These are phyloP conservation scores for Sander vitreus DNA, from an alignment of 2,113 vertebrate species.

Conservation along the genomic window DNA sequence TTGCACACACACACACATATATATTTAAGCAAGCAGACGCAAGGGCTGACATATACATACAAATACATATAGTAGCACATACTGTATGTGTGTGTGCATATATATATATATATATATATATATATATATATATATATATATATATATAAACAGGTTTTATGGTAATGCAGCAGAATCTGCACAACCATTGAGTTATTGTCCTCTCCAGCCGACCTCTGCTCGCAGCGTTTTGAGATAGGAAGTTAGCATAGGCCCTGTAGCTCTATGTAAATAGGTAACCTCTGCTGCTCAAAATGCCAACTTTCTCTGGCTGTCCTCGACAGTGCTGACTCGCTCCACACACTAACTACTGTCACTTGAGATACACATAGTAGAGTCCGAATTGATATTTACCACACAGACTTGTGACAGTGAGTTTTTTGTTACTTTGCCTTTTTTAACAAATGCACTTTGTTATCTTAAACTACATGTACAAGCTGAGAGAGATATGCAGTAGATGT, in stretches of 20 bases:
- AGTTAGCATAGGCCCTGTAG: constrained; percentile 62
- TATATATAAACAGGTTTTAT: constrained; percentile 49
- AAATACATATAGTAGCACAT: constrained; percentile 12
- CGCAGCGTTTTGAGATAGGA: constrained; percentile 61
- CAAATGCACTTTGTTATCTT: constrained; percentile 27
- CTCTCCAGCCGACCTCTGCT: constrained; percentile 65
- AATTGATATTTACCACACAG: constrained; percentile 48
- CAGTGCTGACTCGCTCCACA: constrained; percentile 54
- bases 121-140: not conserved
- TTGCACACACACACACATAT: constrained; percentile 18
- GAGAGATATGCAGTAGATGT: not conserved
- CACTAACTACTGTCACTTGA: constrained; percentile 65
- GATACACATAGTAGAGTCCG: constrained; percentile 47
- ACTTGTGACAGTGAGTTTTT: constrained; percentile 6
- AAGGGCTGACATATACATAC: constrained; percentile 23
- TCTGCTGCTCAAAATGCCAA: constrained; percentile 70
- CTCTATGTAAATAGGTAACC: constrained; percentile 73
- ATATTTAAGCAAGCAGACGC: constrained; percentile 9
- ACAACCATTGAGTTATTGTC: constrained; percentile 66
- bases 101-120: too few species aligned
- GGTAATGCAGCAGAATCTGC: constrained; percentile 55
- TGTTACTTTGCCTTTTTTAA: constrained; percentile 11
- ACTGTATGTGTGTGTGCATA: too few species aligned
- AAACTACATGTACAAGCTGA: not conserved
- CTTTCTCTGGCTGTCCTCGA: constrained; percentile 63